Evolutionary conservation across 2,113 vertebrate species (phyloP).

Genomic region (Gavialis gangeticus): DNA sequence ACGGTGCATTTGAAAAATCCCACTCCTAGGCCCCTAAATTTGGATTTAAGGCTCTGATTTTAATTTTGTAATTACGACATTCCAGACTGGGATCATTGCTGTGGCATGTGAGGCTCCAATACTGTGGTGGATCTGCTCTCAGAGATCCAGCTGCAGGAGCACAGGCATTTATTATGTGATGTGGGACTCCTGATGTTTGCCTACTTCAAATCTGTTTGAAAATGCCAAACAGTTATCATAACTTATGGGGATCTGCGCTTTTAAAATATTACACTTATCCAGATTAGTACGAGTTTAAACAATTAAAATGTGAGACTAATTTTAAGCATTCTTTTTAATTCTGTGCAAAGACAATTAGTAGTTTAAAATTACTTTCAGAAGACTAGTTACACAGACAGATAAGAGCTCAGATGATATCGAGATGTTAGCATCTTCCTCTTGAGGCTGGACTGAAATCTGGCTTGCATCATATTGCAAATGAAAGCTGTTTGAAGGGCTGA

Average conservation of each 20-base stretch:
- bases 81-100: not conserved
- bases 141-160: not conserved
- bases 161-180: not conserved
- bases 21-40: not conserved
- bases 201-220: slow-evolving; percentile 46
- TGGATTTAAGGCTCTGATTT: not conserved
- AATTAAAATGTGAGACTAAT: slow-evolving; percentile 8
- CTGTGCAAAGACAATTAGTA: not conserved
- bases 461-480: not conserved
- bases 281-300: slow-evolving; percentile 25
- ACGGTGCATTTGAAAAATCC: not conserved
- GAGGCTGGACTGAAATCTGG: not conserved
- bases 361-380: not conserved
- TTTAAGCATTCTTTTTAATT: not conserved
- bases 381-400: not conserved
- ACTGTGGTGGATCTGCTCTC: not conserved
- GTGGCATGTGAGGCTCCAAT: not conserved
- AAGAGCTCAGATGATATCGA: not conserved
- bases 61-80: not conserved
- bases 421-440: not conserved
- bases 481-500: not conserved
- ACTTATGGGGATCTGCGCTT: slow-evolving; percentile 60
- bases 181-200: slow-evolving; percentile 22
- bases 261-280: slow-evolving; percentile 61
- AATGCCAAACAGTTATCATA: slow-evolving; percentile 71